Conservation (phyloP, 2,888 invertebrate species). For the Rhagonycha lutea region DNA sequence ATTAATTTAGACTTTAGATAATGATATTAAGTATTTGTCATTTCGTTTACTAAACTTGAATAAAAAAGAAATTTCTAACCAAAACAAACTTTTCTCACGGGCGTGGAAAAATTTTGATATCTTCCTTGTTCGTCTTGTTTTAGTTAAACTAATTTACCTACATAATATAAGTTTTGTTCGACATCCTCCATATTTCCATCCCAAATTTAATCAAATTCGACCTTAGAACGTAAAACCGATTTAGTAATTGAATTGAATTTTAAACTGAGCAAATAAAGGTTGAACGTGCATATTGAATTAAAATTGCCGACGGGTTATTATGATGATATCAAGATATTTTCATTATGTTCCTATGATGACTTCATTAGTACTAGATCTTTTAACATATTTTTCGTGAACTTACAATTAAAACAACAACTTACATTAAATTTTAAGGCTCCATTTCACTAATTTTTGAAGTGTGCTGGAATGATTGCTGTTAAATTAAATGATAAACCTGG, state of each 20-base stretch:
- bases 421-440: background rate
- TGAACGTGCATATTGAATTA: background rate
- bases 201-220: background rate
- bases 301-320: background rate
- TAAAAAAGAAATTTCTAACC: too few relatives aligned
- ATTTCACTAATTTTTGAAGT: conserved; percentile 29
- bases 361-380: background rate
- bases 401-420: background rate
- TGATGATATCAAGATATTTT: background rate
- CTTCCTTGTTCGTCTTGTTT: too few relatives aligned
- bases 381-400: background rate
- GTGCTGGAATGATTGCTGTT: conserved; percentile 23
- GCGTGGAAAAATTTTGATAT: too few relatives aligned
- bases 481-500: conserved; percentile 32
- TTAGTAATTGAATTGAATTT: background rate
- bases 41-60: too few relatives aligned
- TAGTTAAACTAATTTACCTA: too few relatives aligned
- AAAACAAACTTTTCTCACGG: too few relatives aligned
- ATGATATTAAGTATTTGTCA: too few relatives aligned
- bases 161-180: background rate
- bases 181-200: background rate
- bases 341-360: background rate
- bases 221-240: background rate
- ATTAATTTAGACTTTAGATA: too few relatives aligned
- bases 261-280: background rate